Evolutionary conservation across 2,888 invertebrate species (phyloP).

Genomic region (Drosophila dives): DNA sequence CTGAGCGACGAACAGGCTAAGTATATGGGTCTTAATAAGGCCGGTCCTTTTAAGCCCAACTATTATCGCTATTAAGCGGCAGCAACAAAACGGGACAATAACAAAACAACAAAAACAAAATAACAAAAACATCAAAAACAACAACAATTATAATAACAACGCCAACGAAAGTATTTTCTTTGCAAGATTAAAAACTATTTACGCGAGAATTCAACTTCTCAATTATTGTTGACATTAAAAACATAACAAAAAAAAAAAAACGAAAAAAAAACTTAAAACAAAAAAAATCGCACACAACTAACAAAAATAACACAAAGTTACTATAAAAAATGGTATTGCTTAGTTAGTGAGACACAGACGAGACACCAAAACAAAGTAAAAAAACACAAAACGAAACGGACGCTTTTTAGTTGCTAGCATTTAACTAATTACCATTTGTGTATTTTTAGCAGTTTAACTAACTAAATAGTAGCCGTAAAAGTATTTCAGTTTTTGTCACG

Average conservation of each 20-base stretch:
- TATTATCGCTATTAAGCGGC: constrained; percentile 92
- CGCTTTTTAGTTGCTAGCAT: constrained; percentile 65
- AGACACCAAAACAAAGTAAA: constrained; percentile 33
- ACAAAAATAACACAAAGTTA: constrained; percentile 54
- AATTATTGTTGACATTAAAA: constrained; percentile 41
- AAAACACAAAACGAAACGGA: constrained; percentile 50
- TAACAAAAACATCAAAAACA: constrained; percentile 51
- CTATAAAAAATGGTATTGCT: constrained; percentile 50
- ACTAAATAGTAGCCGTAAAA: constrained; percentile 35
- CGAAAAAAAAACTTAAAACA: constrained; percentile 18
- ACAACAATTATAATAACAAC: constrained; percentile 64
- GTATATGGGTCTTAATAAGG: constrained; percentile 98
- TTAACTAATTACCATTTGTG: constrained; percentile 34
- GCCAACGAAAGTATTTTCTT: constrained; percentile 82
- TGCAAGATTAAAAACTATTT: constrained; percentile 72
- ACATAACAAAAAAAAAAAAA: constrained; percentile 4
- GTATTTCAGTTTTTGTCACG: constrained; percentile 39
- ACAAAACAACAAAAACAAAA: constrained; percentile 43
- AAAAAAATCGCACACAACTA: constrained; percentile 24
- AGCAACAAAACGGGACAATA: constrained; percentile 58
- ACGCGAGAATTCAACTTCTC: constrained; percentile 47
- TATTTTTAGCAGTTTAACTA: constrained; percentile 26
- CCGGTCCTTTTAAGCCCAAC: constrained; percentile 99
- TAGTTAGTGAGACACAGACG: constrained; percentile 41
- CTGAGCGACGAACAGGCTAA: constrained; percentile 98